Evolutionary conservation across 2,797 vertebrate genomes (phyloP), one percentile per base, ranked within the genome.

Genomic region (Xerus rutilus): DNA sequence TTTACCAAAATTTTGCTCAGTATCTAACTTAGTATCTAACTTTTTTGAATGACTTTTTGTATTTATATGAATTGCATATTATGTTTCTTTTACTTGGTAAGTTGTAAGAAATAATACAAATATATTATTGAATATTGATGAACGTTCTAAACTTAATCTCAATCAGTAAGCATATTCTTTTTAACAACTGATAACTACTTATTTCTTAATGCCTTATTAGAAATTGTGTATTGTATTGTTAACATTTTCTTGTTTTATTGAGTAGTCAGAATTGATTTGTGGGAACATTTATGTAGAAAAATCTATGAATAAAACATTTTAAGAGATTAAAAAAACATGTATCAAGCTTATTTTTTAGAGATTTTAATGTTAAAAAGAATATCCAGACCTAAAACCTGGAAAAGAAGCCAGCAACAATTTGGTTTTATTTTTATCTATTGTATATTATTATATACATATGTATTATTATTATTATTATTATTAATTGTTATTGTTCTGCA

Each of bases 251-350:
- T 62, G 4, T 35, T 25, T 59, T 49, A 65, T 35, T 72, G 9
- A 79, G n/a, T 35, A 13, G 9, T 43, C 52, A 81, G 30, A 72
- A 57, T 54, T 69, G 4, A 62, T 49, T 88, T 67, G 15, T 30
- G 20, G 15, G 1, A 1, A 2, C 0, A 25, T 73, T 57, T 4
- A 47, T 73, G 0, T 17, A 3, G 12, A 25, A 21, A 21, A 54
- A 74, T 74, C 25, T 59, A 81, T 21, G 69, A 74, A 67, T 52
- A 3, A 47, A 49, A 57, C 65, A 15, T 6, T 88, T 13, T 35
- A 49, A 35, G 52, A 17, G 11, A 25, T 39, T 39, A 47, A 32
- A 52, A 78, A 2, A 67, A 73, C 72, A 69, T 85, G 25, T 8
- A 81, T 52, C 18, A 74, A 74, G 3, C 7, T 69, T 79, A 84